Conservation (phyloP, 2,113 vertebrate species). For the Oreamnos americanus region DNA sequence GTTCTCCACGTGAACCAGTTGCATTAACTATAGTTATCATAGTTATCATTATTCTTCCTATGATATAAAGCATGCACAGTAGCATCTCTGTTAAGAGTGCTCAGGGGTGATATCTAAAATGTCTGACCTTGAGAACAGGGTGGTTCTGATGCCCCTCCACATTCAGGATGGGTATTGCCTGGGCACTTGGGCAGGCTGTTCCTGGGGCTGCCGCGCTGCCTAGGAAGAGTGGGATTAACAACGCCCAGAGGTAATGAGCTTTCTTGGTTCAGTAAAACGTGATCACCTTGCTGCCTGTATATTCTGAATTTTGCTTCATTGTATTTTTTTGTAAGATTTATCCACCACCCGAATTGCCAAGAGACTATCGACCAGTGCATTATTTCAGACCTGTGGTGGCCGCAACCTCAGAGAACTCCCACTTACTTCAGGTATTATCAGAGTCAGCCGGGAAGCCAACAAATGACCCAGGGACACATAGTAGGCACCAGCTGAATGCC, state of each 20-base stretch:
- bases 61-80: neutral
- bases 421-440: constrained; percentile 80
- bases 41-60: neutral
- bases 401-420: constrained; percentile 76
- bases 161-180: neutral
- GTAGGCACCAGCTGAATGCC: constrained; percentile 88
- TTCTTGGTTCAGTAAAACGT: neutral
- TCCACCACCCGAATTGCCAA: constrained; percentile 87
- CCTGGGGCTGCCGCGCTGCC: no score
- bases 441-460: constrained; percentile 84
- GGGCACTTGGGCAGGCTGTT: neutral
- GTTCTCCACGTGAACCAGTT: neutral
- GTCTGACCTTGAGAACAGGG: neutral
- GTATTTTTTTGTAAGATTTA: constrained; percentile 82
- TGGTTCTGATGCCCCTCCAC: neutral
- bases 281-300: neutral
- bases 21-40: neutral
- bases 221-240: neutral
- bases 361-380: constrained; percentile 89
- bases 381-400: constrained; percentile 84
- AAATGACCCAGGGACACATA: constrained; percentile 55
- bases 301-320: neutral
- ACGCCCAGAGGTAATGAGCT: neutral
- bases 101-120: neutral
- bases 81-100: neutral